Base-by-base conservation (phyloP, 2,888 invertebrate species). In the Syrista parreyssii region DNA sequence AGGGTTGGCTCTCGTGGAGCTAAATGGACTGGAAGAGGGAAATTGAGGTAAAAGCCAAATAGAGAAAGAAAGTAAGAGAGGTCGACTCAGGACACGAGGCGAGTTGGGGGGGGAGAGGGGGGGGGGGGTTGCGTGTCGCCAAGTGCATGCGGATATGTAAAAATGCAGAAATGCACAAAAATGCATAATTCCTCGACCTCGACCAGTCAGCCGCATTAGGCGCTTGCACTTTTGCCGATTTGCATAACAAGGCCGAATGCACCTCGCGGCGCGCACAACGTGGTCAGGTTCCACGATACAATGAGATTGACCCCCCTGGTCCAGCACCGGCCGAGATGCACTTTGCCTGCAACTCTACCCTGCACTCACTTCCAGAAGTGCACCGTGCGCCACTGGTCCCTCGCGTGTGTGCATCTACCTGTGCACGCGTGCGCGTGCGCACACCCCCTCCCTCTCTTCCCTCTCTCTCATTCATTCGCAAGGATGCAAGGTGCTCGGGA, bases 221-320 rank as follows among this genome's bases (percentile, higher is more conserved):
- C 15, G 15, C 40, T 40, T 87, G 88, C 86, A 87, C 86, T 87
- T 88, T 88, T 82, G 84, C 78, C 82, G 84, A 88, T 89, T 89
- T 88, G 84, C 89, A 89, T 89, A 84, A 89, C 89, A 89, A 88
- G 85, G 84, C 79, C 82, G 75, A 35, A 35, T 86, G 86, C 84
- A 86, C 86, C 86, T 83, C 82, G 80, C 76, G 79, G 82, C 79
- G 82, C 76, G 34, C 72, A 35, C 40, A 40, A 68, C 75, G 32
- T 23, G 73, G 73, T 73, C 78, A 78, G 78, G 78, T 78, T 78
- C 15, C 15, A 73, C 73, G 73, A 34, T 78, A 79, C 75, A 79
- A 80, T 75, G 74, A 73, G 79, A 74, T 76, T 36, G 36, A 74
- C 76, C 84, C 85, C 84, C 83, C 80, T 78, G 35, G 73, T 35